These are phyloP conservation scores for Keiferia lycopersicella DNA, from an alignment of 2,888 invertebrate genomes.

Conservation along the genomic window DNA sequence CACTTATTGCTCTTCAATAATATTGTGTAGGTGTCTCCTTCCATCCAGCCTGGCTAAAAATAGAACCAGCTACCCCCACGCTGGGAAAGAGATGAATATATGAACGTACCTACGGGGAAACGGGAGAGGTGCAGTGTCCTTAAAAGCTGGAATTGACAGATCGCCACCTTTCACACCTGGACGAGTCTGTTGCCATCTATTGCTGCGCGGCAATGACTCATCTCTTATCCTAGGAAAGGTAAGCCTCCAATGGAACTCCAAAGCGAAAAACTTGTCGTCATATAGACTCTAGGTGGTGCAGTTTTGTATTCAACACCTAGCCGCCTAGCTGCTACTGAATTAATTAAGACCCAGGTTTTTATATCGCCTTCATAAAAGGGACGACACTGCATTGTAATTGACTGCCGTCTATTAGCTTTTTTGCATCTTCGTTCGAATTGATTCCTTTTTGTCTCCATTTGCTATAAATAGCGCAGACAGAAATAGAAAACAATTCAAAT, in stretches of 20 bases:
- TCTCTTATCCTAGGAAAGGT: neutral
- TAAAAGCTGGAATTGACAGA: neutral
- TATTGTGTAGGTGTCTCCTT: conserved; percentile 1
- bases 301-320: conserved; percentile 28
- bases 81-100: conserved; percentile 39
- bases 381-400: conserved; percentile 6
- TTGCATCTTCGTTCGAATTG: neutral
- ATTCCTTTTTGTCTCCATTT: neutral
- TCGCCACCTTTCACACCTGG: neutral
- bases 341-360: conserved; percentile 2
- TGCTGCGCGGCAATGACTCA: neutral
- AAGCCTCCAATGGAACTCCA: neutral
- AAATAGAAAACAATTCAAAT: neutral
- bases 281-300: conserved; percentile 8
- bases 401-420: neutral
- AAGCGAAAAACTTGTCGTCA: neutral
- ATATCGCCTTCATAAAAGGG: neutral
- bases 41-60: conserved; percentile 35
- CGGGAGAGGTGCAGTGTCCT: neutral
- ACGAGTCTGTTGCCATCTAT: neutral
- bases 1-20: neutral
- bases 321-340: conserved; percentile 21
- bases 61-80: conserved; percentile 54
- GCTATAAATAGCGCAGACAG: neutral
- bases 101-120: conserved; percentile 12